These are phyloP conservation scores for Lasioglossum lativentre DNA, from an alignment of 2,888 invertebrate genomes.

Conservation along the genomic window DNA sequence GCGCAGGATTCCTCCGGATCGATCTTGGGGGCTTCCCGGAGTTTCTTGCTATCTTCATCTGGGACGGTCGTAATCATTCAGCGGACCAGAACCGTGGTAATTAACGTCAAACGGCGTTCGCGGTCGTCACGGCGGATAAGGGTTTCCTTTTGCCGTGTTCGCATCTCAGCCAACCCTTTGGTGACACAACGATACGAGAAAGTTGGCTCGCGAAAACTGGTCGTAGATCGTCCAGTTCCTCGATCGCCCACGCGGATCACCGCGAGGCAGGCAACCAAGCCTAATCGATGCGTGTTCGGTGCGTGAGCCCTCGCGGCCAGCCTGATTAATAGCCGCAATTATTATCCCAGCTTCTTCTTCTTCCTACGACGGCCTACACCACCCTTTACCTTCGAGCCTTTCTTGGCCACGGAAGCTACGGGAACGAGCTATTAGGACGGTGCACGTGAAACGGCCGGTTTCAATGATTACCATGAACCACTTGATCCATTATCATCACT, in stretches of 20 bases:
- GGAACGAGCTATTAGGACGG: slow-evolving; percentile 4
- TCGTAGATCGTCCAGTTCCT: slow-evolving; percentile 44
- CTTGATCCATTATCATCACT: background rate
- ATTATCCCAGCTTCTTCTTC: slow-evolving; percentile 46
- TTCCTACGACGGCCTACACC: background rate
- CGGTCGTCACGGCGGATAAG: slow-evolving; percentile 47
- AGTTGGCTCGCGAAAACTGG: slow-evolving; percentile 37
- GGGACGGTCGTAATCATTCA: slow-evolving; percentile 7
- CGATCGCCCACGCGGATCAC: slow-evolving; percentile 65
- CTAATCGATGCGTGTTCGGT: slow-evolving; percentile 70
- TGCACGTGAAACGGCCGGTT: background rate
- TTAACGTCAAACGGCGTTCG: slow-evolving; percentile 51
- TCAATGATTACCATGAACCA: background rate
- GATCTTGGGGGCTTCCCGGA: slow-evolving; percentile 17
- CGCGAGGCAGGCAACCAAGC: slow-evolving; percentile 38
- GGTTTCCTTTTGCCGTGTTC: background rate
- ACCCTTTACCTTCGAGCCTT: slow-evolving; percentile 30
- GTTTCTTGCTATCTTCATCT: slow-evolving; percentile 47
- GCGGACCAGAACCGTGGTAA: slow-evolving; percentile 27
- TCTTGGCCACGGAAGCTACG: slow-evolving; percentile 50
- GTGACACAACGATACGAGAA: background rate
- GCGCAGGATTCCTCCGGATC: slow-evolving; percentile 39
- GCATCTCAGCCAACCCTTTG: background rate
- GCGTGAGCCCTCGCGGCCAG: slow-evolving; percentile 46
- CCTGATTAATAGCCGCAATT: slow-evolving; percentile 72